Base-by-base conservation (phyloP, 2,797 vertebrate genomes). In the Phoebastria nigripes region DNA sequence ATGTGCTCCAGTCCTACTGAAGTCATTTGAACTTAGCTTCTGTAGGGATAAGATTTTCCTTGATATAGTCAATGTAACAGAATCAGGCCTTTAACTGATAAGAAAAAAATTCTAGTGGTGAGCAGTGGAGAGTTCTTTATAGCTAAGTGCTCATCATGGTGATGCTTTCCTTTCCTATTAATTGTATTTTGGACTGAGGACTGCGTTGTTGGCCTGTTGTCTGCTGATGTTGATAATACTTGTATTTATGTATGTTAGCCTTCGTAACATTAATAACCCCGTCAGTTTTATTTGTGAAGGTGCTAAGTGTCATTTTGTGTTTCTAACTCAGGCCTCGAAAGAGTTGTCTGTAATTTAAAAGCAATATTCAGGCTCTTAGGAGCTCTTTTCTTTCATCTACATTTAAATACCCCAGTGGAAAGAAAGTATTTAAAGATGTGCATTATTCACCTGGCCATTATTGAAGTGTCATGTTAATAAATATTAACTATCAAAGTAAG, bases 381-480 rank as follows among this genome's bases (percentile, higher is more conserved):
- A 93, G 37, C 31, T 70, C 26, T 93, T 95, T 78, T 71, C 22
- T 94, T 93, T 93, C 55, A 65, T 71, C 61, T 78, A 16, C 20
- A 15, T 89, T 95, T 82, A 96, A 92, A 89, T 88, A 51, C 5
- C 3, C 22, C 19, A 24, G 8, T 72, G 62, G 35, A 96, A 87
- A 91, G 12, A 72, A 83, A 83, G 11, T 35, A 59, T 91, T 94
- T 88, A 61, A 91, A 96, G 35, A 37, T 65, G 22, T 71, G 33
- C 26, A 47, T 95, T 95, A 89, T 94, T 87, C 83, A 85, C 42
- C 25, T 74, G 74, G 71, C 71, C 21, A 16, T 95, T 94, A 69
- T 4, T 56, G 33, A 90, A 85, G 33, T 78, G 52, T 85, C 56
- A 82, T 56, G 28, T 82, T 89, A 93, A 92, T 91, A 94, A 92